phyloP scores from a whole-genome alignment of 2,113 vertebrate genomes.

The Tupaia chinensis region DNA sequence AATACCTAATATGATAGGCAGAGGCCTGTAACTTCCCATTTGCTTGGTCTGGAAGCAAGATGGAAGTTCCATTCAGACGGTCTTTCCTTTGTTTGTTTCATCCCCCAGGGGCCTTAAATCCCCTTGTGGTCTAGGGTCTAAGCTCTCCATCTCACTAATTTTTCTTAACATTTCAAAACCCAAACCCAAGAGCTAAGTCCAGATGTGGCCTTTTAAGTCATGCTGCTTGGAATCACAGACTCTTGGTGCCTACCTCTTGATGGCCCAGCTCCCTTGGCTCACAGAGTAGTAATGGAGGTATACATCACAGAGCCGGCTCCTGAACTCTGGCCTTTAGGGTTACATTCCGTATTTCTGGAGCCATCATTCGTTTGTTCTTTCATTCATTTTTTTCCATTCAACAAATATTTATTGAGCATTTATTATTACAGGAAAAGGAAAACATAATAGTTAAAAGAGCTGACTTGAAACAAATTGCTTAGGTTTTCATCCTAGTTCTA shows the following conservation, averaged over 20 bases:
- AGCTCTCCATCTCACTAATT: neutral
- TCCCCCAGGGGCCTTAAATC: constrained; percentile 10
- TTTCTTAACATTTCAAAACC: constrained; percentile 59
- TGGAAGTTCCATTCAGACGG: neutral
- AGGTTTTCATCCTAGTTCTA: neutral
- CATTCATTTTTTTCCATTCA: constrained; percentile 5
- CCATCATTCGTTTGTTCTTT: neutral
- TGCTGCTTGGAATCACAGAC: neutral
- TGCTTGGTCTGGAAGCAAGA: neutral
- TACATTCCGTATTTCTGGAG: neutral
- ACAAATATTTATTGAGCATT: neutral
- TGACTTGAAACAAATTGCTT: neutral
- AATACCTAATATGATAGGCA: constrained; percentile 36
- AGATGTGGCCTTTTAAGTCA: constrained; percentile 54
- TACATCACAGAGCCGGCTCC: neutral
- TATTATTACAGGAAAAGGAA: neutral
- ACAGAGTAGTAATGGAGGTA: neutral
- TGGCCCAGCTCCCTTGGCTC: neutral
- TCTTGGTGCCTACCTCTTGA: neutral
- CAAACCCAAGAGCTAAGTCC: constrained; percentile 44
- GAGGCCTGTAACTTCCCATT: constrained; percentile 12
- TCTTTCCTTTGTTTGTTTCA: constrained; percentile 18
- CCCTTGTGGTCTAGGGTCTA: neutral
- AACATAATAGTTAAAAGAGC: neutral
- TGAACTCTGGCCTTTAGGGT: neutral